Percentiles rank a stretch among this genome's conserved stretches.
phyloP scores from a whole-genome alignment of 2,797 vertebrate genomes.

The Lemur catta region DNA sequence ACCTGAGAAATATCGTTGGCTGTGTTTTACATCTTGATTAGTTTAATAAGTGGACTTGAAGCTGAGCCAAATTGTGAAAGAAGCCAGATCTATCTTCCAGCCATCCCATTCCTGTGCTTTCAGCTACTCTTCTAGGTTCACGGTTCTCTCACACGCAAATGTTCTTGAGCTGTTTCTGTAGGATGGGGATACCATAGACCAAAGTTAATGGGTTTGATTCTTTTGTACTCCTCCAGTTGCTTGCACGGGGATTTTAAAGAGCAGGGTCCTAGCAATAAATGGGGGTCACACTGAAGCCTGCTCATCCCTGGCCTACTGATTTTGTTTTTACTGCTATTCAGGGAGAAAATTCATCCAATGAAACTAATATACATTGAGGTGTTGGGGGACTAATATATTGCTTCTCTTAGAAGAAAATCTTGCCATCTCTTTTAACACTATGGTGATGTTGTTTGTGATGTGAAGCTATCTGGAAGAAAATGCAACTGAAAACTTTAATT shows the following conservation, averaged over 20 bases:
- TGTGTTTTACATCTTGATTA: not conserved
- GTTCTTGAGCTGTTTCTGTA: not conserved
- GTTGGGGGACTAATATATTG: not conserved
- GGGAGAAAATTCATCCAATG: not conserved
- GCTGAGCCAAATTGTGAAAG: not conserved
- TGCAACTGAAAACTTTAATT: not conserved
- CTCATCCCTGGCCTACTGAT: not conserved
- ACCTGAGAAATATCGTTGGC: not conserved
- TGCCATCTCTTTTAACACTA: not conserved
- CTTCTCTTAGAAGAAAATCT: not conserved
- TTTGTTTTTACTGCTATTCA: slow-evolving; percentile 7
- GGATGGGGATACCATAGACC: not conserved
- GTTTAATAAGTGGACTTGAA: not conserved
- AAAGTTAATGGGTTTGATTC: not conserved
- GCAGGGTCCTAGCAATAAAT: not conserved
- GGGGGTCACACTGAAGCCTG: not conserved
- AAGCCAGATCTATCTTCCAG: not conserved
- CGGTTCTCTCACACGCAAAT: not conserved
- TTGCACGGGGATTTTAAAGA: slow-evolving; percentile 1
- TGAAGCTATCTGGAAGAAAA: not conserved
- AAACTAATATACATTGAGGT: not conserved
- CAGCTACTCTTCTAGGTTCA: not conserved
- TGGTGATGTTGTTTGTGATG: not conserved
- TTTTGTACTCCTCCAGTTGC: not conserved
- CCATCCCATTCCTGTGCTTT: not conserved